Evolutionary conservation across 2,888 invertebrate species (phyloP).

Genomic region (Deilephila porcellus): DNA sequence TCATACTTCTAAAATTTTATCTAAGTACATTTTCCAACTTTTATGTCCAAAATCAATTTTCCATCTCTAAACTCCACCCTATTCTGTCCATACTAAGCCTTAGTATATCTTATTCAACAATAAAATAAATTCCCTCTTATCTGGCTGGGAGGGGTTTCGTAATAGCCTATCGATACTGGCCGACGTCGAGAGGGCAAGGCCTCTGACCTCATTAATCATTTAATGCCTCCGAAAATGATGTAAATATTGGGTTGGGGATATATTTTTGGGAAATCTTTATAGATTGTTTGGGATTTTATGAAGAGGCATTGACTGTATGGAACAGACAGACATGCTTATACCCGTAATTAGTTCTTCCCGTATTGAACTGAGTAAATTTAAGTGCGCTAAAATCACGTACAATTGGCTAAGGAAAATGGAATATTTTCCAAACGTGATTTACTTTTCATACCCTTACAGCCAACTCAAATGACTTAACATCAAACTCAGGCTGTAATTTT

Average conservation of each 20-base stretch:
- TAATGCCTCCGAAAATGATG: constrained; percentile 19
- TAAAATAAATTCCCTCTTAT: constrained; percentile 26
- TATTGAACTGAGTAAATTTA: too few relatives aligned
- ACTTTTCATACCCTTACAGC: too few relatives aligned
- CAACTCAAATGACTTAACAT: too few relatives aligned
- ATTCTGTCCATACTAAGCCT: background rate
- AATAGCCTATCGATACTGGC: constrained; percentile 24
- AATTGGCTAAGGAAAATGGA: too few relatives aligned
- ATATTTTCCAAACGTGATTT: too few relatives aligned
- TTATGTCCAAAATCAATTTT: background rate
- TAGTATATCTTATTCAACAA: constrained; percentile 25
- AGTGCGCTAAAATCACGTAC: too few relatives aligned
- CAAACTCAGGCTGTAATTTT: background rate
- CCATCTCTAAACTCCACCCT: background rate
- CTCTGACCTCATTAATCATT: constrained; percentile 25
- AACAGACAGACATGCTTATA: too few relatives aligned
- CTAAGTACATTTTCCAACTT: background rate
- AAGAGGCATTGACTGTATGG: background rate
- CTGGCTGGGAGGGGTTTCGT: constrained; percentile 15
- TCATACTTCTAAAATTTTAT: background rate
- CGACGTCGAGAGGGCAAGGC: constrained; percentile 25
- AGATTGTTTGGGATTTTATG: background rate
- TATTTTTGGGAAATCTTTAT: background rate
- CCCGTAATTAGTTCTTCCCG: too few relatives aligned
- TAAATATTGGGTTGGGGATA: constrained; percentile 16